Percentiles rank a stretch among this genome's conserved stretches.
These are phyloP conservation scores for Pharmacophagus antenor DNA, from an alignment of 2,888 invertebrate species.

Conservation along the genomic window DNA sequence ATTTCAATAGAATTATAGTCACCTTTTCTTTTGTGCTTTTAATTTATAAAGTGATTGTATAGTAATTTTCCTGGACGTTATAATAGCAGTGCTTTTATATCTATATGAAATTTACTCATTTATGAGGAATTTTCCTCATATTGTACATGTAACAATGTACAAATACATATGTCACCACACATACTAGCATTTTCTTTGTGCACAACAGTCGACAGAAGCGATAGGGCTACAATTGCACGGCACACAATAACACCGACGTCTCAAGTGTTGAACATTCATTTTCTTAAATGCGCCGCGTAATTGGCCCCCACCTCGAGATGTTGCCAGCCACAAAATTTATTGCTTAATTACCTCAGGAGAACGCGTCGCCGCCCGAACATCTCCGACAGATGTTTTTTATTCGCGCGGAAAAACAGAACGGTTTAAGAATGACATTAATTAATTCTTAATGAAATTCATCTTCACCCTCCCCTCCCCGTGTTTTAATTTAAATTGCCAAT, in stretches of 20 bases:
- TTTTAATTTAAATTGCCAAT: conserved; percentile 77
- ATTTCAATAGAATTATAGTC: too few relatives aligned
- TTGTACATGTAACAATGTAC: too few relatives aligned
- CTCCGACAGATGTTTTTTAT: conserved; percentile 79
- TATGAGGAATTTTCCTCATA: too few relatives aligned
- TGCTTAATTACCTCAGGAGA: conserved; percentile 81
- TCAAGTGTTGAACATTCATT: conserved; percentile 69
- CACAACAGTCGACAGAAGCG: too few relatives aligned
- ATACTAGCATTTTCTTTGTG: too few relatives aligned
- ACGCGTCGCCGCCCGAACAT: conserved; percentile 65
- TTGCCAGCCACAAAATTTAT: conserved; percentile 79
- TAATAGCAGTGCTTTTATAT: too few relatives aligned
- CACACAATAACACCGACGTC: conserved; percentile 41
- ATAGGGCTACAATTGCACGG: conserved; percentile 21
- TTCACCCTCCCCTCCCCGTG: conserved; percentile 77
- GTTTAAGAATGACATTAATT: conserved; percentile 81
- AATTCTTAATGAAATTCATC: conserved; percentile 82
- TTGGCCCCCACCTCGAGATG: conserved; percentile 76
- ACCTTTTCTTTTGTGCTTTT: too few relatives aligned
- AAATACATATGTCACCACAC: too few relatives aligned
- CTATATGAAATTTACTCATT: too few relatives aligned
- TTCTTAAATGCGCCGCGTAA: conserved; percentile 72
- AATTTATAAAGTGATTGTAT: too few relatives aligned
- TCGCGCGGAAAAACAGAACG: conserved; percentile 77
- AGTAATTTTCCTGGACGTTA: too few relatives aligned